Conservation (phyloP, 2,113 vertebrate species). For the Crotophaga sulcirostris region DNA sequence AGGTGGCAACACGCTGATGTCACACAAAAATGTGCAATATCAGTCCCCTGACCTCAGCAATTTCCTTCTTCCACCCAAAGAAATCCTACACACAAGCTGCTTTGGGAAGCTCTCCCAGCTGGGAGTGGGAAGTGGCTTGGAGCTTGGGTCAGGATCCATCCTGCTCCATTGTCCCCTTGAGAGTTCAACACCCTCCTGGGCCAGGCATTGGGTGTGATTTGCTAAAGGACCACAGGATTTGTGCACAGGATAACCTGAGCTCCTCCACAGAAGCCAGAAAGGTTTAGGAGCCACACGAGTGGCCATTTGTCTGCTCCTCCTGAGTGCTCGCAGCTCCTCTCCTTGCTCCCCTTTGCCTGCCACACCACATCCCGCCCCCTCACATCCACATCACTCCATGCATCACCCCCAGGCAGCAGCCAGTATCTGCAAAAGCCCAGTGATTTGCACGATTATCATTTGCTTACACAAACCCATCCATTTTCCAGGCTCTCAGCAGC, state of each 20-base stretch:
- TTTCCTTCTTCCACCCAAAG: constrained; percentile 2
- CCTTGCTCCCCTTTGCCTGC: background rate
- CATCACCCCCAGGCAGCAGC: background rate
- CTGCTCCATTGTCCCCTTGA: background rate
- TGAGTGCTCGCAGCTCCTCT: background rate
- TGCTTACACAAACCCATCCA: background rate
- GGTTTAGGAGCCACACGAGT: background rate
- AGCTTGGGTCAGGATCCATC: background rate
- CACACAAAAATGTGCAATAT: constrained; percentile 36
- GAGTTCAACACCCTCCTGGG: background rate
- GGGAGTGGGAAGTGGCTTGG: background rate
- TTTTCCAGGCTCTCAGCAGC: background rate
- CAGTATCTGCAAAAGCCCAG: background rate
- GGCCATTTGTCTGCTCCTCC: background rate
- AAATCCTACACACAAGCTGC: background rate
- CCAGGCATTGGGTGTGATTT: background rate
- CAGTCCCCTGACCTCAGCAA: background rate
- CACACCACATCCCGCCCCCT: background rate
- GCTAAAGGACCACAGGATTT: background rate
- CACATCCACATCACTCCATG: fast-evolving
- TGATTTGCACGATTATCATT: background rate
- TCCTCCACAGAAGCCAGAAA: background rate
- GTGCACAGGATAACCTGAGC: background rate
- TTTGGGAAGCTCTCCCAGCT: background rate
- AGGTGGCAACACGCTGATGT: constrained; percentile 17